Evolutionary conservation across 2,113 vertebrate genomes (phyloP).

Genomic region (Phrynosoma blainvillii): DNA sequence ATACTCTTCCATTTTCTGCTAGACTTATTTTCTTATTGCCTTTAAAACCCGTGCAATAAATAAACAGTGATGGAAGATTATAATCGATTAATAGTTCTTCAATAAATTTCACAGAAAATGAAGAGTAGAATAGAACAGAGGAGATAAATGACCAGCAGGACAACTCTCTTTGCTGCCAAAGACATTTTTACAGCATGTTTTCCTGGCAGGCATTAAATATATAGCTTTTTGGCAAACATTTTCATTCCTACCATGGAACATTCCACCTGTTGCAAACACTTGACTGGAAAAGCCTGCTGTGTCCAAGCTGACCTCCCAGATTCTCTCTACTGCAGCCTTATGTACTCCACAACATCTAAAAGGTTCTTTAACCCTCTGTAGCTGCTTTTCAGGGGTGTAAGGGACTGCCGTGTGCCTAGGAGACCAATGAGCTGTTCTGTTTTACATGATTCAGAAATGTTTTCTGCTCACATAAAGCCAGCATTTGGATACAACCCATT

Average conservation of each 20-base stretch:
- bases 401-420: background rate
- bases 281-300: background rate
- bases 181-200: background rate
- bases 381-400: background rate
- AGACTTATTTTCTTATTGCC: background rate
- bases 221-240: background rate
- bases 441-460: background rate
- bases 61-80: background rate
- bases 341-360: background rate
- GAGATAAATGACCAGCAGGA: constrained; percentile 10
- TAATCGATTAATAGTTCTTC: background rate
- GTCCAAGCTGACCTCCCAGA: no score
- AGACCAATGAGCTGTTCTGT: background rate
- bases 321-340: background rate
- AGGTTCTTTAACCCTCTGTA: background rate
- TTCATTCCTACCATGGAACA: background rate
- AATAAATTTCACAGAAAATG: background rate
- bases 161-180: background rate
- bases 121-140: background rate
- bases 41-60: background rate
- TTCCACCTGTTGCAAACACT: constrained; percentile 1
- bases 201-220: constrained; percentile 15
- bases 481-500: background rate
- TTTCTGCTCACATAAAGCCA: background rate
- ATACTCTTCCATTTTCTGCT: background rate